Evolutionary conservation across 2,888 invertebrate genomes (phyloP), one percentile per base, ranked within the genome.

Genomic region (Pollenia angustigena): DNA sequence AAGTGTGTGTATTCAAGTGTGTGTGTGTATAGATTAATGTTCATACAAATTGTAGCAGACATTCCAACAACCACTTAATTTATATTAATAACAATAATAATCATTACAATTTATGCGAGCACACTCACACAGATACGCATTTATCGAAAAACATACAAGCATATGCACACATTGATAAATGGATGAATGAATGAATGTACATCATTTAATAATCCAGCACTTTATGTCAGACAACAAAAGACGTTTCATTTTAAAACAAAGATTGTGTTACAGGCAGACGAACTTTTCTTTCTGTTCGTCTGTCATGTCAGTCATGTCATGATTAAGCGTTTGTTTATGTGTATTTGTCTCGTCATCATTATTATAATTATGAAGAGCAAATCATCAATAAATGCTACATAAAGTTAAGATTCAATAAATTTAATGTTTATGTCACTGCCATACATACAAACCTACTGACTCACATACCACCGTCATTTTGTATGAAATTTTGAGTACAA

Each of bases 41-140:
- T 82, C 76, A 40, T 54, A 76, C 76, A 82, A 74, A 79, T 74
- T 79, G 79, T 60, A 68, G 78, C 64, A 87, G 84, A 81, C 76
- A 72, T 81, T 81, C 74, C 71, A 84, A 87, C 80, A 84, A 72
- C 68, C 87, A 68, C 87, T 87, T 81, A 87, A 87, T 87, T 87
- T 81, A 81, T 84, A 76, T 87, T 76, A 83, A 87, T 83, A 78
- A 81, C 80, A 72, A 83, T 86, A 80, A 81, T 83, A 76, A 87
- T 81, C 71, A 69, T 62, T 52, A 78, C 75, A 87, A 84, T 66
- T 86, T 81, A 87, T 87, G 84, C 71, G 12, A 11, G 18, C 18
- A 16, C n/a, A 64, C 14, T 54, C 18, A 62, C 10, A 62, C n/a
- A n/a, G 1, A 23, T 1, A 44, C 54, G 42, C 50, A 60, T 42